These are phyloP conservation scores for Drosophila limbata DNA, from an alignment of 2,888 invertebrate species.

Conservation along the genomic window DNA sequence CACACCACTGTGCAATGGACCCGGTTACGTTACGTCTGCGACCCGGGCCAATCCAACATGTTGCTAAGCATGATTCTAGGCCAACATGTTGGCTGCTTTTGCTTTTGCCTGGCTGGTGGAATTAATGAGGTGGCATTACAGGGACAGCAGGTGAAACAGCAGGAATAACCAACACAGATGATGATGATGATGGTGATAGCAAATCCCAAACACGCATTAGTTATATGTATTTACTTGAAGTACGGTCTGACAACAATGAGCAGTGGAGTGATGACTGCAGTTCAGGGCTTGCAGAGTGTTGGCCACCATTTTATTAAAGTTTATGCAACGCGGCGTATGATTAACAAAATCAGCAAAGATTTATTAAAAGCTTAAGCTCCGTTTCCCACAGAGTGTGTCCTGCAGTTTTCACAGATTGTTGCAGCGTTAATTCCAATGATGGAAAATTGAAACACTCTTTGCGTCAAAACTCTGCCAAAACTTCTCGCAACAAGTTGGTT, in stretches of 20 bases:
- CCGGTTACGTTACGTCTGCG: not conserved
- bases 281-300: slow-evolving; percentile 2
- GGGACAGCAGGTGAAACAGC: slow-evolving; percentile 4
- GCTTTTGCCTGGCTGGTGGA: slow-evolving; percentile 16
- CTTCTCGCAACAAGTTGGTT: slow-evolving; percentile 11
- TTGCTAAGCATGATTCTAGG: slow-evolving; percentile 36
- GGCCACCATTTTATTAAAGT: slow-evolving; percentile 7
- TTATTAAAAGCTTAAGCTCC: slow-evolving; percentile 22
- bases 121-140: slow-evolving; percentile 30
- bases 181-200: slow-evolving; percentile 1
- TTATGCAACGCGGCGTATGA: slow-evolving; percentile 71
- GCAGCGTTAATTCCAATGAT: not conserved
- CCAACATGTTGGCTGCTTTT: slow-evolving; percentile 63
- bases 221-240: slow-evolving; percentile 9
- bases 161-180: not conserved
- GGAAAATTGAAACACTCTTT: not conserved
- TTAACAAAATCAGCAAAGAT: slow-evolving; percentile 65
- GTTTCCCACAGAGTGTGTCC: not conserved
- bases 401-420: not conserved
- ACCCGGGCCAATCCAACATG: slow-evolving; percentile 63
- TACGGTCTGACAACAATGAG: slow-evolving; percentile 56
- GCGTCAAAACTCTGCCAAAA: not conserved
- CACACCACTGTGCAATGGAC: slow-evolving; percentile 22
- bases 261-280: slow-evolving; percentile 17
- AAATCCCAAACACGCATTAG: slow-evolving; percentile 38